A percentile compares a stretch with the other conserved stretches of the same genome.
Evolutionary conservation across 1,140 invertebrate species (phyloP).

Genomic region (Conus betulinus): DNA sequence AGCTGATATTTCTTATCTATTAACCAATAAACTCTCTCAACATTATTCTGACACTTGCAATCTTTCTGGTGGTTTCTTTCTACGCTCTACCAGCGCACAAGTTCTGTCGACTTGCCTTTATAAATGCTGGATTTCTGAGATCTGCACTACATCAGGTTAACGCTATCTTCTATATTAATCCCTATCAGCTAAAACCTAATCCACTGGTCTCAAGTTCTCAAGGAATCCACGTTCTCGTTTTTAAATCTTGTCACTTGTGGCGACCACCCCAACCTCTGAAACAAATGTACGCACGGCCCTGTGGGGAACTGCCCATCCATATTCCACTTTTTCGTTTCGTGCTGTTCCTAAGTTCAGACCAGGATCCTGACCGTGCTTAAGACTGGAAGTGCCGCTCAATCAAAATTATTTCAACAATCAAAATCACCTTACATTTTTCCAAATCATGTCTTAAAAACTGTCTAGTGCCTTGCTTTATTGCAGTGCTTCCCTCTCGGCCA

Average conservation of each 20-base stretch:
- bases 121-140: constrained; percentile 18
- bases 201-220: constrained; percentile 21
- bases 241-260: constrained; percentile 42
- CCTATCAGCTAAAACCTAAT: constrained; percentile 43
- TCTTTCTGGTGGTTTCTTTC: constrained; percentile 45
- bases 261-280: constrained; percentile 47
- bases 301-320: constrained; percentile 46
- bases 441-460: no score
- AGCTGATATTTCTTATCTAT: constrained; percentile 45
- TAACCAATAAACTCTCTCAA: constrained; percentile 48
- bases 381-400: no score
- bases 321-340: constrained; percentile 45
- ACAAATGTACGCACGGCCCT: constrained; percentile 43
- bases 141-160: constrained; percentile 14
- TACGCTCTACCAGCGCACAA: constrained; percentile 7
- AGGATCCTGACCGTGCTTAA: no score
- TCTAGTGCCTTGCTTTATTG: no score
- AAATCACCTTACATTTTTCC: no score
- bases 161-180: constrained; percentile 37
- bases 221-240: constrained; percentile 42
- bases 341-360: no score
- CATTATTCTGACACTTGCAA: constrained; percentile 45
- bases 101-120: constrained; percentile 5
- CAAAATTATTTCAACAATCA: no score
- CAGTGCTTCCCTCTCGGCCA: no score